Base-by-base conservation (phyloP, 2,888 invertebrate species). In the Amiota mariae region DNA sequence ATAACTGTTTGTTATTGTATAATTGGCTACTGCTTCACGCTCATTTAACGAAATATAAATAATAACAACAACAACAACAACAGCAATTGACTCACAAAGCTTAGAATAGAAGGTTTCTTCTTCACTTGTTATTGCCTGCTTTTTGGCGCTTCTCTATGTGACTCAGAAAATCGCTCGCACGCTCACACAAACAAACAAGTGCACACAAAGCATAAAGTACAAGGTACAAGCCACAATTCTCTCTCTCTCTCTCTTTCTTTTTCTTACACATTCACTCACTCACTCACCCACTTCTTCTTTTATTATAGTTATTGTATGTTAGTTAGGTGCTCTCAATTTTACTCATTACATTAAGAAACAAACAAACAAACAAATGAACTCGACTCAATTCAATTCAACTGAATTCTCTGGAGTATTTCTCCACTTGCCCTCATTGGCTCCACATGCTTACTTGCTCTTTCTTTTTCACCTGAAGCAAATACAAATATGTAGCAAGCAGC, bases 21-120 rank as follows among this genome's bases (percentile, higher is more conserved):
- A 66, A 66, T 66, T 66, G 66, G 63, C 63, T 46, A 66, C 49
- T 66, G 66, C 66, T 66, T 66, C 66, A 66, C 48, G 66, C 66
- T 66, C 66, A 66, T 18, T 66, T 66, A 66, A 48, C 49, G 66
- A 15, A n/a, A 48, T 11, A 20, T 9, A 8, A n/a, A 59, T 36
- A 59, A 59, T 20, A 18, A 24, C 18, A 15, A 59, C 18, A 59
- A 1, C 54, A 54, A 54, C 8, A 54, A 54, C 54, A 54, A n/a
- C 54, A 54, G n/a, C 54, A 54, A 54, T n/a, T 36, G 36, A 36
- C 36, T 36, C 8, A 36, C 36, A 6, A 36, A 36, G 36, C 36
- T 36, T 6, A 36, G 2, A 36, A 36, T 6, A 6, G 36, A 36
- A 36, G 36, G 36, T 36, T 36, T 36, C 36, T 36, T 36, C 36